Base-by-base conservation (phyloP, 35 echinoderm and acorn worm genomes). In the Eucidaris tribuloides region DNA sequence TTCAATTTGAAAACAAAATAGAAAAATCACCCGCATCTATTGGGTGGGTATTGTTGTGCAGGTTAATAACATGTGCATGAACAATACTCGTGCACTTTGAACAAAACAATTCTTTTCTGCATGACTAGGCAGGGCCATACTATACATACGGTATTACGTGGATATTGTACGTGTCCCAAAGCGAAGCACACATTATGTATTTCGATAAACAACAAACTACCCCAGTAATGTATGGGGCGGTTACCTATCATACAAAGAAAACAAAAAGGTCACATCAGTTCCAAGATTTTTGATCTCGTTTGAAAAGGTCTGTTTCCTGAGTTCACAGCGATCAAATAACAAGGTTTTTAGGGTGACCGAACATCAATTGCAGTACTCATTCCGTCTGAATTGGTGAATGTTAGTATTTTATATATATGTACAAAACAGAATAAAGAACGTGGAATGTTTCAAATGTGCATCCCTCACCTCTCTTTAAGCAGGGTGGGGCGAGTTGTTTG, bases 401-500 rank as follows among this genome's bases (percentile, higher is more conserved):
- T 64, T 29, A 34, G 30, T 15, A 28, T 64, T 64, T 54, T 54
- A 17, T 54, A n/a, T 54, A 1, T 64, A 64, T 64, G 30, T 64
- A 64, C 61, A 64, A 32, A n/a, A 52, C 48, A 9, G 48, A 52
- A 74, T 11, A 44, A 30, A 41, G 24, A 74, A 71, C 38, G 37
- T 74, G 68, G 68, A 74, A 74, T 74, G 68, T 36, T 74, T 74
- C 37, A 74, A 41, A 74, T 1, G 41, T 42, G 37, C 38, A 44
- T 43, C 29, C 28, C 68, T 15, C 11, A 15, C 68, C 68, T 74
- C 33, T 24, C 35, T 36, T 74, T 74, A 28, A 31, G 20, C 7
- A 11, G 37, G 68, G 68, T 36, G 34, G 37, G 24, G 68, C 19
- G 13, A 14, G 20, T n/a, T 22, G 25, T n/a, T n/a, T 7, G 18